These are phyloP conservation scores for Himantopus leucocephalus DNA, from an alignment of 2,113 vertebrate species.

Conservation along the genomic window DNA sequence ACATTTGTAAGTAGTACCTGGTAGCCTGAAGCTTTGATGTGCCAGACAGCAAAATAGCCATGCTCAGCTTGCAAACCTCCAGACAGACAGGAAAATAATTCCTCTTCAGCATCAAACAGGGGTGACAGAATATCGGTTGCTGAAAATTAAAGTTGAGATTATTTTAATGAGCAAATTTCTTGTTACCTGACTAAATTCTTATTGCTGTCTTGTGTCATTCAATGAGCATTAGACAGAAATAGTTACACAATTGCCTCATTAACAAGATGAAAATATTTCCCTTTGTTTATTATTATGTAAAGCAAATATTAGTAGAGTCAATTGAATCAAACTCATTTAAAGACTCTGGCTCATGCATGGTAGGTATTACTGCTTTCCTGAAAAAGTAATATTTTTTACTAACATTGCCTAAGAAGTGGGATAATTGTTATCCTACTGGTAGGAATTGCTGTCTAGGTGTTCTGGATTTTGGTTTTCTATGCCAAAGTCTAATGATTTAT, in stretches of 20 bases:
- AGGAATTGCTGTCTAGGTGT: not conserved
- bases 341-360: not conserved
- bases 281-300: not conserved
- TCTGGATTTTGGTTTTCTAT: not conserved
- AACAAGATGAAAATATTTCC: not conserved
- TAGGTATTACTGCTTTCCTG: not conserved
- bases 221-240: not conserved
- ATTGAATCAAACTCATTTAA: slow-evolving; percentile 31
- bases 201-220: not conserved
- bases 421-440: not conserved
- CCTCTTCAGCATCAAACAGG: not conserved
- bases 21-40: slow-evolving; percentile 17
- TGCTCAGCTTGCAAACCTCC: slow-evolving; percentile 7
- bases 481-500: not conserved
- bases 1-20: slow-evolving; percentile 10
- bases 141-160: not conserved
- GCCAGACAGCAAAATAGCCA: slow-evolving; percentile 26
- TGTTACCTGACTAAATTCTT: not conserved
- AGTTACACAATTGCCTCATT: not conserved
- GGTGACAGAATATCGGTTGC: not conserved
- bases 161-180: not conserved
- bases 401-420: not conserved
- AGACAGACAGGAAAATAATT: slow-evolving; percentile 11
- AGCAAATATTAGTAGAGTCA: slow-evolving; percentile 13
- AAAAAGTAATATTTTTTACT: not conserved